phyloP scores from a whole-genome alignment of 2,113 vertebrate species.

The Myotis yumanensis region DNA sequence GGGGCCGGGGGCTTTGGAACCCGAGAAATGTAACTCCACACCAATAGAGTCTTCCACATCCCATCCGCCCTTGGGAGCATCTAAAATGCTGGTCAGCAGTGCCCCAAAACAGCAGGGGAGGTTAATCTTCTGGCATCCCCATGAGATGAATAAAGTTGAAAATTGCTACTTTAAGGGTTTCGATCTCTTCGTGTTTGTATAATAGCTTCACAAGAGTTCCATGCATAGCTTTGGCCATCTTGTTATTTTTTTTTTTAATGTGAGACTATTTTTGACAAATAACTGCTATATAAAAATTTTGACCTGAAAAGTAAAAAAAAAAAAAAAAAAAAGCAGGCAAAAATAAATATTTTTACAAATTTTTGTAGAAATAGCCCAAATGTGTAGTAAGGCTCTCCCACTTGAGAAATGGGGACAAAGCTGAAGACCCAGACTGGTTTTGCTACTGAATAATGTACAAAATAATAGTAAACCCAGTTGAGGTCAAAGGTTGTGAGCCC shows the following conservation, averaged over 20 bases:
- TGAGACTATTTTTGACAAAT: not conserved
- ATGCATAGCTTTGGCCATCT: constrained; percentile 91
- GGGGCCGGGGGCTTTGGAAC: no score
- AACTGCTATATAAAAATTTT: not conserved
- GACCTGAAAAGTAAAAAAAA: not conserved
- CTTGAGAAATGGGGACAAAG: not conserved
- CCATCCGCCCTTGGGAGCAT: no score
- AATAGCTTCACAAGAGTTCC: constrained; percentile 86
- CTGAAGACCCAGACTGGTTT: not conserved
- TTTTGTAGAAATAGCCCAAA: not conserved
- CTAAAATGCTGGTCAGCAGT: no score
- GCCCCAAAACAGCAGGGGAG: no score
- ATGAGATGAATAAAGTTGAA: not conserved
- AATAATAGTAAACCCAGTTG: not conserved
- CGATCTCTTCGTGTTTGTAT: constrained; percentile 80
- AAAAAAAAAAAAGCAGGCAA: not conserved
- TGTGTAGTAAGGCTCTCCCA: not conserved
- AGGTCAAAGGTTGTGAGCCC: not conserved
- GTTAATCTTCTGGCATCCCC: no score
- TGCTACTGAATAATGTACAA: not conserved
- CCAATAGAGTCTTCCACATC: no score
- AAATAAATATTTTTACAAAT: not conserved
- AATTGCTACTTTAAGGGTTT: constrained; percentile 72
- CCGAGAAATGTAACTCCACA: no score
- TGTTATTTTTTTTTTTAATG: constrained; percentile 80